These are phyloP conservation scores for Merops nubicus DNA, from an alignment of 2,113 vertebrate genomes.

Conservation along the genomic window DNA sequence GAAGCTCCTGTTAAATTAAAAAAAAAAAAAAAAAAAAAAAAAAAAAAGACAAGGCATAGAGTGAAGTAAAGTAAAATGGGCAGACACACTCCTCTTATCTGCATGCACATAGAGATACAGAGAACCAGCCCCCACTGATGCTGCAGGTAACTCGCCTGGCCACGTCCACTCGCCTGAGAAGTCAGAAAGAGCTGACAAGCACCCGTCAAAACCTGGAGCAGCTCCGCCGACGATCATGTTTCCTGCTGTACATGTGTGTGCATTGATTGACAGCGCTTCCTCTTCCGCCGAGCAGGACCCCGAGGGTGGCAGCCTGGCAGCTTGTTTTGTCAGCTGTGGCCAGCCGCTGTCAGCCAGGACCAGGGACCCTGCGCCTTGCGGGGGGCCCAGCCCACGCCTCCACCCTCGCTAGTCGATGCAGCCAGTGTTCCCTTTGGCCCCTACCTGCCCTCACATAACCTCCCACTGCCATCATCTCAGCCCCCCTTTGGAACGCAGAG, in stretches of 20 bases:
- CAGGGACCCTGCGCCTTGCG: not conserved
- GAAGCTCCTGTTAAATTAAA: not conserved
- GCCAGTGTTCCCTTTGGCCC: not conserved
- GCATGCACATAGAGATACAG: rapidly evolving
- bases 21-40: too few relatives aligned
- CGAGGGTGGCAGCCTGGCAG: not conserved
- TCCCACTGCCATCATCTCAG: not conserved
- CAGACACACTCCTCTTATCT: rapidly evolving
- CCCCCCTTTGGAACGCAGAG: not conserved
- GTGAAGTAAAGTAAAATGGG: not conserved
- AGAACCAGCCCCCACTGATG: not conserved
- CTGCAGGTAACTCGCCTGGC: not conserved
- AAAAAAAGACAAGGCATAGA: not conserved
- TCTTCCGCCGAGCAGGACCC: not conserved
- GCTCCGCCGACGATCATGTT: not conserved
- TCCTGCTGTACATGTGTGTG: not conserved
- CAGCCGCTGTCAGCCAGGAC: not conserved
- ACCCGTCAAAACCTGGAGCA: not conserved
- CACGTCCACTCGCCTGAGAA: not conserved
- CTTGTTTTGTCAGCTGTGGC: slow-evolving; percentile 80
- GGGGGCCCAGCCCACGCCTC: not conserved
- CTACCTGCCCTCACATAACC: not conserved
- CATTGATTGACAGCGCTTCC: slow-evolving; percentile 69
- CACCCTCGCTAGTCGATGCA: not conserved
- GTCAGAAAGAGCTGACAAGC: slow-evolving; percentile 16